Base-by-base conservation (phyloP, 2,888 invertebrate species). In the Ischnus inquisitorius region DNA sequence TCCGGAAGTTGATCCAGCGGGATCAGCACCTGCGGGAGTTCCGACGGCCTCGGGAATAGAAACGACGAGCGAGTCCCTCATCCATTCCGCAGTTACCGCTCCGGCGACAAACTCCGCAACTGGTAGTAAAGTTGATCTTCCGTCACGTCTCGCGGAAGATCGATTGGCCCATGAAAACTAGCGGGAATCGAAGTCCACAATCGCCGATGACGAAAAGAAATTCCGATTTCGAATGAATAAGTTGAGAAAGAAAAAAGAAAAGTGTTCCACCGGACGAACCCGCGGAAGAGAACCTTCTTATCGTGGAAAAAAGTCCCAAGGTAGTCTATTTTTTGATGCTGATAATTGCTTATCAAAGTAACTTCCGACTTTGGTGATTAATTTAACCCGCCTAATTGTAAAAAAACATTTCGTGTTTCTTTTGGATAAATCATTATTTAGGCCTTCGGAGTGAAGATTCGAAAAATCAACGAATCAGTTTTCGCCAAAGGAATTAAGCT, bases 1-100 rank as follows among this genome's bases (percentile, higher is more conserved):
- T 25, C 68, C 43, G 41, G 16, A 79, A 83, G 75, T 76, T 76
- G 76, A 83, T 81, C 71, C 82, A 67, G 69, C 79, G 34, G 86
- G 64, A 83, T 85, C 83, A 80, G 74, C 77, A 57, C 84, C 69
- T 69, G 41, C 75, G 81, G 84, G 81, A 81, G 28, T 78, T 75
- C 14, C 16, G 41, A 19, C 10, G 54, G 43, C 68, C 34, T 25
- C 62, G 78, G 81, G 78, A 75, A 74, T 69, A 60, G 69, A 69
- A 48, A 3, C 46, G 46, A 68, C 77, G 57, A 76, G 22, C 65
- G 60, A 79, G 39, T 64, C 68, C 41, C 62, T 62, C 60, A 19
- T 64, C 19, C 51, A 69, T 77, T 79, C 65, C 51, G 72, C 39
- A 25, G 54, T 48, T 62, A 72, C 77, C 22, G 19, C 51, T 19